Evolutionary conservation across 2,888 invertebrate genomes (phyloP), one percentile per base, ranked within the genome.

Genomic region (Mystacides longicornis): DNA sequence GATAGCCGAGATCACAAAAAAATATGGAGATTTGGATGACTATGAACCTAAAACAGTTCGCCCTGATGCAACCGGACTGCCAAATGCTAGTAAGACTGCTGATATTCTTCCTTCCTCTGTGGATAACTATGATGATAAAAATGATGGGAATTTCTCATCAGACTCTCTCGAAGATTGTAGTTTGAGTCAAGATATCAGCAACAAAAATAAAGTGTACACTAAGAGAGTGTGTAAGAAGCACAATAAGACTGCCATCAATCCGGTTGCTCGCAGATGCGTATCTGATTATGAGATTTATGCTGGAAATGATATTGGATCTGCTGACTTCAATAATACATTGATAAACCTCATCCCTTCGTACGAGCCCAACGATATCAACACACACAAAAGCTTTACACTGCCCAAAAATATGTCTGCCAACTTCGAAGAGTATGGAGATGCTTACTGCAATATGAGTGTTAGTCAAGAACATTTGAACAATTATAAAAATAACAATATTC

Each of bases 281-380:
- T 89, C 89, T 1, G 88, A 89, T 65, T 89, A 89, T 65, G 89
- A 89, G 67, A 87, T 90, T 49, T 82, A 80, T 55, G 68, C 72
- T 3, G 64, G 65, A 22, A 64, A 66, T 1, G 74, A 75, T 27
- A 74, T 74, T 18, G 76, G 74, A 46, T 75, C 75, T 1, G 68
- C 65, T 19, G 58, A 59, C 45, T 57, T 54, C 42, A 50, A 49
- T 20, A 49, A 33, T 43, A 4, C 14, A 4, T n/a, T 16, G 5
- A 49, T 27, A 5, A 31, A 7, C n/a, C 11, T 23, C 11, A 18
- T 27, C 2, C 49, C n/a, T 23, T 5, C 18, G 21, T 7, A 16
- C 3, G 20, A 20, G n/a, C 18, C 31, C 9, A 16, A 33, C 18
- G 20, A 27, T 11, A 20, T 43, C 14, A 52, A 54, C 16, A 43